Evolutionary conservation across 2,888 invertebrate species (phyloP).

Genomic region (Beris chalybata): DNA sequence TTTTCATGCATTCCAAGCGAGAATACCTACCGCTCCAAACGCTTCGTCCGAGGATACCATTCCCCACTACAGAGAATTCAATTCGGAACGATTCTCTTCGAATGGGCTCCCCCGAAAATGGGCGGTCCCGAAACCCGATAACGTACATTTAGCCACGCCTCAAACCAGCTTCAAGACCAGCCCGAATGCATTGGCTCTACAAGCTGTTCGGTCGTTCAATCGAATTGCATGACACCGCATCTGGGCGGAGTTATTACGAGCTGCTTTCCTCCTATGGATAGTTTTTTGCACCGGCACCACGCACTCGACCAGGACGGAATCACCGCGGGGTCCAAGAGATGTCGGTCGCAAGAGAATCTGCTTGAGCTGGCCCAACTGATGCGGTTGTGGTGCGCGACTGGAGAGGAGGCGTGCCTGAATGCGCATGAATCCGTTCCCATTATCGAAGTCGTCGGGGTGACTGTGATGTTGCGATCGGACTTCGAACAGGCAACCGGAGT

Average conservation of each 20-base stretch:
- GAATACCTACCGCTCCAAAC: conserved; percentile 9
- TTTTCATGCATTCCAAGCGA: conserved; percentile 35
- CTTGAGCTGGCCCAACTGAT: background rate
- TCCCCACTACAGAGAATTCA: conserved; percentile 33
- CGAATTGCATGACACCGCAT: background rate
- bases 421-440: conserved; percentile 7
- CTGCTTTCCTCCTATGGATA: background rate
- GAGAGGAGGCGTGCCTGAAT: conserved; percentile 18
- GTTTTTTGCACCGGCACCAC: background rate
- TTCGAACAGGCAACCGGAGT: too few relatives aligned
- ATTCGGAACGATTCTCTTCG: conserved; percentile 4
- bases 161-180: conserved; percentile 2
- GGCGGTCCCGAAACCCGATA: too few relatives aligned
- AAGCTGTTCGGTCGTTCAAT: conserved; percentile 9
- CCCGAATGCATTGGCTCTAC: background rate
- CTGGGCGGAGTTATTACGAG: background rate
- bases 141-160: background rate
- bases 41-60: conserved; percentile 15
- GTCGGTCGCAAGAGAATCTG: conserved; percentile 12
- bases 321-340: conserved; percentile 6
- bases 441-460: background rate
- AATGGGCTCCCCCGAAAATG: background rate
- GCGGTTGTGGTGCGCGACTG: background rate
- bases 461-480: background rate
- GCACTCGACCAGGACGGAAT: background rate